Evolutionary conservation across 2,888 invertebrate genomes (phyloP).

Genomic region (Acrobasis suavella): DNA sequence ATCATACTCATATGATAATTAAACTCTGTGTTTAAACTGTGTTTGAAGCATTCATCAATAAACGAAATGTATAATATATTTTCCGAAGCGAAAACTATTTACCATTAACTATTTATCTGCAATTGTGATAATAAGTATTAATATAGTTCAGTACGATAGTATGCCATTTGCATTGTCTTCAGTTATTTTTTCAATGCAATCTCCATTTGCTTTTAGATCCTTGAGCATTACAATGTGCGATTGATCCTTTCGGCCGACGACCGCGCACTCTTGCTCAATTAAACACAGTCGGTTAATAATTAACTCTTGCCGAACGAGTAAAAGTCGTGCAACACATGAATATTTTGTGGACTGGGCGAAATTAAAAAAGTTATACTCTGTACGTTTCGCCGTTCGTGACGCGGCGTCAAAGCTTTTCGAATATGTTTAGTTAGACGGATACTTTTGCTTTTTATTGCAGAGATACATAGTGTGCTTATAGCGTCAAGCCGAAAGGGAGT

Average conservation of each 20-base stretch:
- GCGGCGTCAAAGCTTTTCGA: not conserved
- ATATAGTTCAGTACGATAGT: too few relatives aligned
- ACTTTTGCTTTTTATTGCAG: not conserved
- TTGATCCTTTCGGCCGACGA: constrained; percentile 24
- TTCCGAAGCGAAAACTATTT: too few relatives aligned
- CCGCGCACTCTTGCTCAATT: constrained; percentile 21
- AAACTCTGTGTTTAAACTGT: too few relatives aligned
- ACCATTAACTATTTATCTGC: too few relatives aligned
- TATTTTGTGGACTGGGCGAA: constrained; percentile 10
- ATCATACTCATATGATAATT: too few relatives aligned
- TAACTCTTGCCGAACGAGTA: constrained; percentile 13
- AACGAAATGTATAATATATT: too few relatives aligned
- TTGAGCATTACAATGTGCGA: constrained; percentile 19
- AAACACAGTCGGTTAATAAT: constrained; percentile 20
- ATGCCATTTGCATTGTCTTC: not conserved
- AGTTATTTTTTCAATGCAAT: not conserved
- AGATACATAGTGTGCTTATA: too few relatives aligned
- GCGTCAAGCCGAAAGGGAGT: too few relatives aligned
- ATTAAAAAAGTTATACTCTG: constrained; percentile 15
- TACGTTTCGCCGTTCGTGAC: not conserved
- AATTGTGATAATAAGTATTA: too few relatives aligned
- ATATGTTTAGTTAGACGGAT: not conserved
- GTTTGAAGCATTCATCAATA: too few relatives aligned
- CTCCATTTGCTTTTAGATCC: constrained; percentile 4
- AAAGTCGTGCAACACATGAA: constrained; percentile 19